Evolutionary conservation across 2,888 invertebrate species (phyloP).

Genomic region (Mermis nigrescens): DNA sequence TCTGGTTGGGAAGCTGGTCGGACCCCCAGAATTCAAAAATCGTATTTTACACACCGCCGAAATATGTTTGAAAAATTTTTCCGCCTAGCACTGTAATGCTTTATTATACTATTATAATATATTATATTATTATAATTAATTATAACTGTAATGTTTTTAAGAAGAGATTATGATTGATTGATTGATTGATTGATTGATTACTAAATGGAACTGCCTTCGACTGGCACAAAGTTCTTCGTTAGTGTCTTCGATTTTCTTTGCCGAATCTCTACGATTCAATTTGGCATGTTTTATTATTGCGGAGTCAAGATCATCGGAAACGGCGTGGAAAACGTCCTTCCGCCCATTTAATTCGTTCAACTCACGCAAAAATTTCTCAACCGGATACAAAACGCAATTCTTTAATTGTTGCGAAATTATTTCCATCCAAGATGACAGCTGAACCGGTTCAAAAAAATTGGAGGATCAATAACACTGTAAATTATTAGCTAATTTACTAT

Average conservation of each 20-base stretch:
- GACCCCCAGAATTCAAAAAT: too few relatives aligned
- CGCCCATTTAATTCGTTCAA: background rate
- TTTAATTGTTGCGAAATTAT: slow-evolving; percentile 9
- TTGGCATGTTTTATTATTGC: background rate
- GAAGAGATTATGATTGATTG: background rate
- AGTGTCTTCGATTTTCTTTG: slow-evolving; percentile 7
- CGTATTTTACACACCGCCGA: too few relatives aligned
- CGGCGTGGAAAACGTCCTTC: background rate
- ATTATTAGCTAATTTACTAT: too few relatives aligned
- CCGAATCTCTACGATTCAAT: slow-evolving; percentile 4
- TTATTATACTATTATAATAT: too few relatives aligned
- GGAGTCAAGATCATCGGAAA: background rate
- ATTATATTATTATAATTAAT: too few relatives aligned
- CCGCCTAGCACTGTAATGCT: too few relatives aligned
- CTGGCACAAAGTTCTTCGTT: slow-evolving; percentile 1
- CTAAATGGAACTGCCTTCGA: slow-evolving; percentile 4
- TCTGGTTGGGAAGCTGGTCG: too few relatives aligned
- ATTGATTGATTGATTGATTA: background rate
- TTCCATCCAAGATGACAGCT: slow-evolving; percentile 9
- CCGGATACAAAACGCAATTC: slow-evolving; percentile 5
- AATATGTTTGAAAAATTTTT: too few relatives aligned
- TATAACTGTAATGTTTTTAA: too few relatives aligned
- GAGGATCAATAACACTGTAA: too few relatives aligned
- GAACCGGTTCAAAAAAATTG: background rate
- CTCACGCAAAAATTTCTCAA: slow-evolving; percentile 1